These are phyloP conservation scores for Slavum lentiscoides DNA, from an alignment of 2,888 invertebrate genomes.

Conservation along the genomic window DNA sequence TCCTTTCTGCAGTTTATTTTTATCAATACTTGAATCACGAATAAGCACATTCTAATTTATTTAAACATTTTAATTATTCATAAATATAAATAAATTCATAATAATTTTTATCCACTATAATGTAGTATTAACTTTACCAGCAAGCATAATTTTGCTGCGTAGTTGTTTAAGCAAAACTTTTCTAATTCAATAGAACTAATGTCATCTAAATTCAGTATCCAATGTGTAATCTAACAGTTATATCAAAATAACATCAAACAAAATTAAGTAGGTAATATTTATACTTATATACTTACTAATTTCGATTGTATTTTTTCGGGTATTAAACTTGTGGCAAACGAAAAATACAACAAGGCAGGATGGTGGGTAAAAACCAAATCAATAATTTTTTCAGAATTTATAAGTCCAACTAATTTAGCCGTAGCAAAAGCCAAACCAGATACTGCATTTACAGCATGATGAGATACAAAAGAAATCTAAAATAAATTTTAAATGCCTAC, in stretches of 20 bases:
- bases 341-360: slow-evolving; percentile 41
- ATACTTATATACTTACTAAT: slow-evolving; percentile 24
- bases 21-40: slow-evolving; percentile 23
- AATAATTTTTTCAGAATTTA: slow-evolving; percentile 2
- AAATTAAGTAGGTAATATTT: background rate
- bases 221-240: slow-evolving; percentile 26
- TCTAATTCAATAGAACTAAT: slow-evolving; percentile 24
- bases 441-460: slow-evolving; percentile 38
- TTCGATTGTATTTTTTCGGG: slow-evolving; percentile 12
- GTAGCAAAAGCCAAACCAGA: slow-evolving; percentile 33
- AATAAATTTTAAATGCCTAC: background rate
- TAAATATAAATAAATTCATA: too few relatives aligned
- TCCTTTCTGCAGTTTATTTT: slow-evolving; percentile 12
- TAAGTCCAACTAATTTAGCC: slow-evolving; percentile 26
- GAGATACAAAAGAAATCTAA: slow-evolving; percentile 40
- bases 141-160: slow-evolving; percentile 40
- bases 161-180: slow-evolving; percentile 34
- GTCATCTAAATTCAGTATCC: slow-evolving; percentile 44
- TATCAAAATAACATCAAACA: background rate
- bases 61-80: background rate
- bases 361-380: slow-evolving; percentile 36
- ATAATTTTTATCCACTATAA: background rate
- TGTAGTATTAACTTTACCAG: slow-evolving; percentile 14
- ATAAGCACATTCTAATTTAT: slow-evolving; percentile 22
- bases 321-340: slow-evolving; percentile 38